Conservation (phyloP, 2,797 vertebrate genomes). For the Cryptoblepharus egeriae region DNA sequence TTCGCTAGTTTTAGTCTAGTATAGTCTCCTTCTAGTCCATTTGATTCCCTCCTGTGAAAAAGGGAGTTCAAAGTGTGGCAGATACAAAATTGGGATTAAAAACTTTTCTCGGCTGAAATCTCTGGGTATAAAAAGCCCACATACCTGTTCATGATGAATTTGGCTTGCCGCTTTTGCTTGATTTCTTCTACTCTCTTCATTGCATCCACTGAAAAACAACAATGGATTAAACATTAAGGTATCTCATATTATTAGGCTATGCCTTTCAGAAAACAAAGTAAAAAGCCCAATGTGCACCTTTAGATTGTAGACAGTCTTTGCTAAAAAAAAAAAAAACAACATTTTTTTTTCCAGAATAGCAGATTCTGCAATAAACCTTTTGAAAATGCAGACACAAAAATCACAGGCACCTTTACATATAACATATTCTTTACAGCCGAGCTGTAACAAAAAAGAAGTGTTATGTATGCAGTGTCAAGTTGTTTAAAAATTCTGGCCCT, state of each 20-base stretch:
- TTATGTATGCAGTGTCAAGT: no score
- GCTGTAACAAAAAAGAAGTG: neutral
- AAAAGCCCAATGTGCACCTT: neutral
- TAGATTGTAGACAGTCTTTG: neutral
- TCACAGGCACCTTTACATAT: neutral
- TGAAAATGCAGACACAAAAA: neutral
- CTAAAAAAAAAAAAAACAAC: neutral
- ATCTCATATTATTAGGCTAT: no score
- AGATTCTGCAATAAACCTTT: neutral
- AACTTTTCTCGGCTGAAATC: neutral
- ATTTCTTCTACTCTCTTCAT: constrained; percentile 96
- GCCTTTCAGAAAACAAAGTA: neutral
- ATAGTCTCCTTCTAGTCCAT: no score
- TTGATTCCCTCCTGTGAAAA: no score
- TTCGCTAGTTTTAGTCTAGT: no score
- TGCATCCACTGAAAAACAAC: constrained; percentile 84
- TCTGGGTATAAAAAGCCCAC: neutral
- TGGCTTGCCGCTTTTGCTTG: constrained; percentile 92
- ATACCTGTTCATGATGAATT: constrained; percentile 96
- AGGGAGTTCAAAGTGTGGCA: neutral
- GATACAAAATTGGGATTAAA: neutral
- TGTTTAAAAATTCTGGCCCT: neutral
- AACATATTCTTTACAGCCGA: neutral
- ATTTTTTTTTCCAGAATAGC: neutral
- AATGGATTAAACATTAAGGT: neutral